Evolutionary conservation across 2,888 invertebrate species (phyloP).

Genomic region (Crepidodera aurea): DNA sequence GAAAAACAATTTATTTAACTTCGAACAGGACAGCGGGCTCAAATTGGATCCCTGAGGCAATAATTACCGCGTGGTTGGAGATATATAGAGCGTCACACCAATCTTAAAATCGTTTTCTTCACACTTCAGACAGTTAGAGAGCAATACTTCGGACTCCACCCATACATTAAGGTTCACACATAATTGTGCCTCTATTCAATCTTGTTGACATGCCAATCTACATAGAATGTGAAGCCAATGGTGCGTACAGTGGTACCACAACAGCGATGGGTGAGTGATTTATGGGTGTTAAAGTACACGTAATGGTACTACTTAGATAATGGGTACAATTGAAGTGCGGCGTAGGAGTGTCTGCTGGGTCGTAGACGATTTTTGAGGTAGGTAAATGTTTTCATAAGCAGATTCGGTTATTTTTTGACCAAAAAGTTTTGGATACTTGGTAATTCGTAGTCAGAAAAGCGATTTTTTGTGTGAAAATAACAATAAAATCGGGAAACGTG

Average conservation of each 20-base stretch:
- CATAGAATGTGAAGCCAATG: slow-evolving; percentile 23
- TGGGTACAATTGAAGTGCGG: neutral
- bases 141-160: slow-evolving; percentile 6
- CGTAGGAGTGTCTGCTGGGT: neutral
- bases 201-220: slow-evolving; percentile 28
- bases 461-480: no score
- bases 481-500: no score
- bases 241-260: slow-evolving; percentile 13
- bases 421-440: no score
- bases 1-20: no score
- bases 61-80: slow-evolving; percentile 37
- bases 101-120: slow-evolving; percentile 28
- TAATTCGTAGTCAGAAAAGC: no score
- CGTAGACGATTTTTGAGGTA: no score
- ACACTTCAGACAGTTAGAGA: slow-evolving; percentile 16
- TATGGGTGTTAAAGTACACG: slow-evolving; percentile 9
- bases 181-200: slow-evolving; percentile 20
- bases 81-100: slow-evolving; percentile 33
- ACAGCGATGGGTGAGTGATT: slow-evolving; percentile 22
- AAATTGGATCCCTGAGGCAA: slow-evolving; percentile 17
- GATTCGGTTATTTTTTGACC: no score
- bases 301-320: slow-evolving; percentile 9
- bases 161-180: slow-evolving; percentile 22
- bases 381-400: no score
- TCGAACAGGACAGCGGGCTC: neutral